Percentiles rank a stretch among this genome's conserved stretches.
Conservation (phyloP, 1,140 invertebrate genomes). For the Hetaerina americana region DNA sequence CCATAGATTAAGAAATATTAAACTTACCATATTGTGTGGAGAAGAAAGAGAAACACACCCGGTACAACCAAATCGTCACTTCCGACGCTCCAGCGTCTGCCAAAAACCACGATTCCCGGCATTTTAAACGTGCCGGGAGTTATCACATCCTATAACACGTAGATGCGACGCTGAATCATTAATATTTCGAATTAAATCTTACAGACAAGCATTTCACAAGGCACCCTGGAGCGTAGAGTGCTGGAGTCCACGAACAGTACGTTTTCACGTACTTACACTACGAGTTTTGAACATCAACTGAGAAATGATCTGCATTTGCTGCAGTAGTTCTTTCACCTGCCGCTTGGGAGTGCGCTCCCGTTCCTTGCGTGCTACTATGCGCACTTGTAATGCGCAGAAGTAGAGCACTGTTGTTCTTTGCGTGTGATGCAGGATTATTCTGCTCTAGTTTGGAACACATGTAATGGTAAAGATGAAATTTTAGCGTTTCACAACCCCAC, state of each 20-base stretch:
- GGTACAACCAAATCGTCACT: conserved; percentile 82
- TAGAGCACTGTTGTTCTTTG: no score
- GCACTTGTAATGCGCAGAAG: neutral
- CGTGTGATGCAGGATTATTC: no score
- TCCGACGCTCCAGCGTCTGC: conserved; percentile 74
- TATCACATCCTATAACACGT: neutral
- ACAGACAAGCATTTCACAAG: neutral
- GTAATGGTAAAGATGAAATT: no score
- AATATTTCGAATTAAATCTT: neutral
- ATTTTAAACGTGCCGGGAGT: conserved; percentile 33
- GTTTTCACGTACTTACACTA: neutral
- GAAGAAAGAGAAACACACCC: conserved; percentile 55
- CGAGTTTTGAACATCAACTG: neutral
- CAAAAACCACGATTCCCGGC: conserved; percentile 77
- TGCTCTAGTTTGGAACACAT: no score
- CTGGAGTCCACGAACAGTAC: neutral
- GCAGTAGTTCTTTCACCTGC: neutral
- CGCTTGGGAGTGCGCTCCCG: neutral
- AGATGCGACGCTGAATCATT: neutral
- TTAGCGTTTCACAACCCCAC: no score
- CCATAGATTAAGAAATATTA: neutral
- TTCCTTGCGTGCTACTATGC: neutral
- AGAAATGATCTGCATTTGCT: neutral
- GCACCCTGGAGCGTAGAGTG: neutral
- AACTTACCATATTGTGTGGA: conserved; percentile 69